Evolutionary conservation across 2,797 vertebrate genomes (phyloP).

Genomic region (Sebastiscus albofasciatus): DNA sequence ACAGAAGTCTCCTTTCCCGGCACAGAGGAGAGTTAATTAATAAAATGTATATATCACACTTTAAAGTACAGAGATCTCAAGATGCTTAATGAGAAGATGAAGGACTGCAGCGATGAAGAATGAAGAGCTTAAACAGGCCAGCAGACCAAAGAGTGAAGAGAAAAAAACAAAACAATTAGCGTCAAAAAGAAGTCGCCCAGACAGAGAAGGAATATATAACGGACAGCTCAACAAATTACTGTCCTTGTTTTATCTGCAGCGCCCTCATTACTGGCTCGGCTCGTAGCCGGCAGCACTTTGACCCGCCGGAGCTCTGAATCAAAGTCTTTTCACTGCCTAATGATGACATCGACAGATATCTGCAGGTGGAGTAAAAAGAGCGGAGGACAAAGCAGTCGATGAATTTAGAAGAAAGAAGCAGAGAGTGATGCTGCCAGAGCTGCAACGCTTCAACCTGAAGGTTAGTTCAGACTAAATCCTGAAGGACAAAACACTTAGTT

Average conservation of each 20-base stretch:
- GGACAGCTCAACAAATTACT: slow-evolving; percentile 10
- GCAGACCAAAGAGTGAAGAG: background rate
- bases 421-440: background rate
- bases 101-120: too few species aligned
- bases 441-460: background rate
- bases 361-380: background rate
- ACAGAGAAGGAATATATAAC: background rate
- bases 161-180: background rate
- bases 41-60: too few species aligned
- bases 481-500: background rate
- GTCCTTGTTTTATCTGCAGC: slow-evolving; percentile 6
- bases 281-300: background rate
- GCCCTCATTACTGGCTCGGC: background rate
- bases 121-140: background rate
- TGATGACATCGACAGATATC: background rate
- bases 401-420: background rate
- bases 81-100: too few species aligned
- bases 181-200: background rate
- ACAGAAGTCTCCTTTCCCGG: too few species aligned
- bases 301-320: background rate
- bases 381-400: background rate
- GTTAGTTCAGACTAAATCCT: background rate
- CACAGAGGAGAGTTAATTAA: too few species aligned
- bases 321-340: background rate
- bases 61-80: too few species aligned